Evolutionary conservation across 2,888 invertebrate species (phyloP), one percentile per base, ranked within the genome.

Genomic region (Amphiduros pacificus): DNA sequence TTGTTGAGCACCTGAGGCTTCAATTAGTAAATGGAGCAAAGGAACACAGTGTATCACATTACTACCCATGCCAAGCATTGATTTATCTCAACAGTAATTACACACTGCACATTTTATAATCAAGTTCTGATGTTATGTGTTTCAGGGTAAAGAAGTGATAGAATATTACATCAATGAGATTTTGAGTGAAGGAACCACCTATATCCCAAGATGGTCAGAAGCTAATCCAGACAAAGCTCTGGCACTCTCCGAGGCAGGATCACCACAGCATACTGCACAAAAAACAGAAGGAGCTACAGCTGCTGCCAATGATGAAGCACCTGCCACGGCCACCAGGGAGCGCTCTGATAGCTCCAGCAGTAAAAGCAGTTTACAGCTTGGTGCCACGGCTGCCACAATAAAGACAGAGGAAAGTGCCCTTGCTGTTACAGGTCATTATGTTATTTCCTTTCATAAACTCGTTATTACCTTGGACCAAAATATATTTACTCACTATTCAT

Each of bases 91-190:
- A n/a, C n/a, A n/a, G n/a, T n/a, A n/a, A n/a, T n/a, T n/a, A n/a
- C n/a, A n/a, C n/a, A n/a, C n/a, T n/a, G n/a, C n/a, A n/a, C n/a
- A n/a, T n/a, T n/a, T n/a, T n/a, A n/a, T n/a, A n/a, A n/a, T n/a
- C n/a, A n/a, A n/a, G n/a, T n/a, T n/a, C n/a, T n/a, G n/a, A n/a
- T n/a, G n/a, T n/a, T n/a, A n/a, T n/a, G n/a, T n/a, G n/a, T 79
- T 76, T 36, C 81, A 91, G 93, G 90, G 96, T 69, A 95, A 94
- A 80, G 95, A 96, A 84, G 91, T 96, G 60, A 92, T 96, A 75
- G 94, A 96, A 81, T 88, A 87, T 80, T 95, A 94, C 83, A 90
- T 96, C 79, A 86, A 86, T 62, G 89, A 92, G 77, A 84, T 96
- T 57, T 84, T 87, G 72, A 87, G 87, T 29, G 91, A 91, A 71